Evolutionary conservation across 2,888 invertebrate species (phyloP).

Genomic region (Amblyteles armatorius): DNA sequence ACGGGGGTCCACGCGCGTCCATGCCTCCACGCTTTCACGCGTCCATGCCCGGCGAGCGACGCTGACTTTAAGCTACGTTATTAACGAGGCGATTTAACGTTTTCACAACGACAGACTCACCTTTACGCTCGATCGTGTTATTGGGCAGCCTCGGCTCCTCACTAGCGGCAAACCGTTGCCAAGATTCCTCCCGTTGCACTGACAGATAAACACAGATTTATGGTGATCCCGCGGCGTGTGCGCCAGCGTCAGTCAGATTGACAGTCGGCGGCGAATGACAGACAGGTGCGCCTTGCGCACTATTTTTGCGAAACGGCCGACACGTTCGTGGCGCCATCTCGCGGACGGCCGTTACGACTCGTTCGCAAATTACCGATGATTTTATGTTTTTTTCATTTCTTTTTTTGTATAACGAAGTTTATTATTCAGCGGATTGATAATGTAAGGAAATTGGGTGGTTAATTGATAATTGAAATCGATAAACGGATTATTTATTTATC

Average conservation of each 20-base stretch:
- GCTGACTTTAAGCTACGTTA: not conserved
- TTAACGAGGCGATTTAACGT: slow-evolving; percentile 36
- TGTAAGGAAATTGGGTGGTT: not conserved
- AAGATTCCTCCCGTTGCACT: slow-evolving; percentile 25
- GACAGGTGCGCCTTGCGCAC: slow-evolving; percentile 75
- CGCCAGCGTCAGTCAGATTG: slow-evolving; percentile 77
- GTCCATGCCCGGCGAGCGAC: slow-evolving; percentile 68
- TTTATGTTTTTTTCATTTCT: not conserved
- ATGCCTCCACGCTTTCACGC: slow-evolving; percentile 68
- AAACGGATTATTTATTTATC: not conserved
- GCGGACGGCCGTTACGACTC: not conserved
- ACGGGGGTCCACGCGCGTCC: slow-evolving; percentile 54
- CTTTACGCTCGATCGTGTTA: slow-evolving; percentile 7
- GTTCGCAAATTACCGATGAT: not conserved
- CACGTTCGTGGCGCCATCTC: slow-evolving; percentile 60
- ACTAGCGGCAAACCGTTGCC: not conserved
- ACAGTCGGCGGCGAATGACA: slow-evolving; percentile 77
- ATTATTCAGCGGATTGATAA: not conserved
- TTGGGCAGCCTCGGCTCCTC: not conserved
- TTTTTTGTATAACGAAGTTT: not conserved
- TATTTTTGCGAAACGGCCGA: slow-evolving; percentile 61
- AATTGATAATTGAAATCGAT: not conserved
- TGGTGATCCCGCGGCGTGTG: slow-evolving; percentile 70
- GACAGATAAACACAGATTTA: slow-evolving; percentile 72
- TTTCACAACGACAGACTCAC: slow-evolving; percentile 25